phyloP scores from a whole-genome alignment of 1,140 invertebrate species.

The Drosophila pseudoananassae region DNA sequence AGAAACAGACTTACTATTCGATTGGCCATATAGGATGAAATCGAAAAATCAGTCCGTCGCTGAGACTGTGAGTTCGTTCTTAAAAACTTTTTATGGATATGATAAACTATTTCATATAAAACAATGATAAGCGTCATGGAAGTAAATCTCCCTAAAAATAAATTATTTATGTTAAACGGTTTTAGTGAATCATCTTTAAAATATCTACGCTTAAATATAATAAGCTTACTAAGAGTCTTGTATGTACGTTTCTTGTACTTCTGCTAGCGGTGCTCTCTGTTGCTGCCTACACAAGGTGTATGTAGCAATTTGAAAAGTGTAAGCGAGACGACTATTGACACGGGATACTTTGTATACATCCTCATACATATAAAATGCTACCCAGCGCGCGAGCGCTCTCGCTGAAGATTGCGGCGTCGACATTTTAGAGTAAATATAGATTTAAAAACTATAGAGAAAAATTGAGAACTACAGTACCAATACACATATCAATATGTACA shows the following conservation, averaged over 20 bases:
- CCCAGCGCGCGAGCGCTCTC: constrained; percentile 47
- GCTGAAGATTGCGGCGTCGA: constrained; percentile 39
- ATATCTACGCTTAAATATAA: constrained; percentile 36
- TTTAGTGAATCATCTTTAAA: constrained; percentile 15
- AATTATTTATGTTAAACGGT: constrained; percentile 5
- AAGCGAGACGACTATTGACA: constrained; percentile 55
- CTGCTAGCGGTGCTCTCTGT: constrained; percentile 47
- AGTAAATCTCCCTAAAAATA: constrained; percentile 22
- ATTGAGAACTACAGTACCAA: constrained; percentile 28
- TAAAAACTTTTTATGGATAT: constrained; percentile 54
- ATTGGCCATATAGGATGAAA: constrained; percentile 15
- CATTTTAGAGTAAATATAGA: constrained; percentile 31
- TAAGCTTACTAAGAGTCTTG: constrained; percentile 34
- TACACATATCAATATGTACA: constrained; percentile 21
- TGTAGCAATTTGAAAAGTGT: constrained; percentile 58
- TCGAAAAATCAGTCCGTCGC: constrained; percentile 78
- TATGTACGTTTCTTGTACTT: constrained; percentile 51
- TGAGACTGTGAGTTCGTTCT: constrained; percentile 54
- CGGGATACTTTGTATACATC: constrained; percentile 39
- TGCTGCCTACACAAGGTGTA: constrained; percentile 51
- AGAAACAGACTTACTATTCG: constrained; percentile 4
- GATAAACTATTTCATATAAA: constrained; percentile 52
- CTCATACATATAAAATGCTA: constrained; percentile 41
- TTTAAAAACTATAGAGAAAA: constrained; percentile 49
- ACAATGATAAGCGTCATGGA: constrained; percentile 43